Evolutionary conservation across 2,113 vertebrate genomes (phyloP).

Genomic region (Accipiter cooperii): DNA sequence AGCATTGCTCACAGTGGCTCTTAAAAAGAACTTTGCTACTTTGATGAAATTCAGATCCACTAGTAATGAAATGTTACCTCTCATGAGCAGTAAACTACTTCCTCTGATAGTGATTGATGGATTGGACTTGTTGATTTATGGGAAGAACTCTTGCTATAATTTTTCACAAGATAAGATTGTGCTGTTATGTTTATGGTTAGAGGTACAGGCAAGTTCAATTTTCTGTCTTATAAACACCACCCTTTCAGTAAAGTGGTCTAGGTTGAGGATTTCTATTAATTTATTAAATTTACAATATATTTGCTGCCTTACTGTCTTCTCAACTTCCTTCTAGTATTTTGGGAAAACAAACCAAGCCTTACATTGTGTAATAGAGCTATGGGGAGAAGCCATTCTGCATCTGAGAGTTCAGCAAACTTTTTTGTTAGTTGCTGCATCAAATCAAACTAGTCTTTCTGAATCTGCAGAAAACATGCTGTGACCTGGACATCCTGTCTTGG

Average conservation of each 20-base stretch:
- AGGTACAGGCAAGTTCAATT: neutral
- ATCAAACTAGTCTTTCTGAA: neutral
- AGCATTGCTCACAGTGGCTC: neutral
- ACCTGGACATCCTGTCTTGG: neutral
- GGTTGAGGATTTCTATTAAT: neutral
- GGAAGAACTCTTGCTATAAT: neutral
- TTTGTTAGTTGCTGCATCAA: neutral
- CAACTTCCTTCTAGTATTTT: neutral
- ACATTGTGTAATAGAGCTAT: accelerated
- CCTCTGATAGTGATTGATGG: neutral
- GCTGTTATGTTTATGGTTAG: neutral
- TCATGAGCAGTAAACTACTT: neutral
- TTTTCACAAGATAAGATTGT: neutral
- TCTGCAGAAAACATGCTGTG: neutral
- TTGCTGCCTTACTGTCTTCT: neutral
- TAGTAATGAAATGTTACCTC: neutral
- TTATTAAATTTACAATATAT: neutral
- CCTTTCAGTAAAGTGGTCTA: neutral
- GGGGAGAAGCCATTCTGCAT: neutral
- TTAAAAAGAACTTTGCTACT: neutral
- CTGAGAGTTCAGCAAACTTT: neutral
- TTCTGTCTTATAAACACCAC: neutral
- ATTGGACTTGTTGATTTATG: neutral
- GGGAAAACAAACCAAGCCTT: neutral
- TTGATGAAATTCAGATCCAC: neutral